A percentile compares a stretch with the other conserved stretches of the same genome.
Evolutionary conservation across 2,797 vertebrate species (phyloP).

Genomic region (Glossophaga mutica): DNA sequence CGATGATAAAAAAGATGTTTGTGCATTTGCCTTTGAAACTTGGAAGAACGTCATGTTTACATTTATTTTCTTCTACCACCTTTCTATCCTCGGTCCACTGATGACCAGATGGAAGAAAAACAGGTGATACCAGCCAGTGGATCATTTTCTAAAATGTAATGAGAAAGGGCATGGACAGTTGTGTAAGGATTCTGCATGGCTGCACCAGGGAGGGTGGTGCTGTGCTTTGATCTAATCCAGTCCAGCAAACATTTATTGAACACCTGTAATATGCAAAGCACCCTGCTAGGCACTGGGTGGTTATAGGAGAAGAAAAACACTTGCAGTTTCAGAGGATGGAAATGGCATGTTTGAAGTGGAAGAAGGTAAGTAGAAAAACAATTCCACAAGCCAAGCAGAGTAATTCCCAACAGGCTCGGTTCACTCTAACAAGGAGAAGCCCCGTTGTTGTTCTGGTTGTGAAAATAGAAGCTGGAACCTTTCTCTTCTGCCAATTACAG

Average conservation of each 20-base stretch:
- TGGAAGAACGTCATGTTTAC: neutral
- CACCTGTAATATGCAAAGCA: neutral
- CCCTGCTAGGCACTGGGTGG: neutral
- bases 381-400: neutral
- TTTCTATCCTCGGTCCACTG: neutral
- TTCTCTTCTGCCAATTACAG: conserved; percentile 17
- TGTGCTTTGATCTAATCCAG: neutral
- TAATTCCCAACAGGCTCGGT: neutral
- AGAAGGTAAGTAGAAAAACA: neutral
- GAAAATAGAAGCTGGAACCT: neutral
- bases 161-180: neutral
- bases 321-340: neutral
- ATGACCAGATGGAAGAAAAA: neutral
- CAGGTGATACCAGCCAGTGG: neutral
- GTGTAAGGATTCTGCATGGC: neutral
- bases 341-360: neutral
- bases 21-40: neutral
- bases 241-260: neutral
- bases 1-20: neutral
- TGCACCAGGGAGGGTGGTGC: neutral
- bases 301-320: neutral
- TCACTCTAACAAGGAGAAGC: neutral
- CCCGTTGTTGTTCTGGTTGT: neutral
- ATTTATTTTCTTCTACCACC: neutral
- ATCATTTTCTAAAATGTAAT: neutral